A percentile compares a stretch with the other conserved stretches of the same genome.
Conservation (phyloP, 1,140 invertebrate genomes). For the Adelges cooleyi region DNA sequence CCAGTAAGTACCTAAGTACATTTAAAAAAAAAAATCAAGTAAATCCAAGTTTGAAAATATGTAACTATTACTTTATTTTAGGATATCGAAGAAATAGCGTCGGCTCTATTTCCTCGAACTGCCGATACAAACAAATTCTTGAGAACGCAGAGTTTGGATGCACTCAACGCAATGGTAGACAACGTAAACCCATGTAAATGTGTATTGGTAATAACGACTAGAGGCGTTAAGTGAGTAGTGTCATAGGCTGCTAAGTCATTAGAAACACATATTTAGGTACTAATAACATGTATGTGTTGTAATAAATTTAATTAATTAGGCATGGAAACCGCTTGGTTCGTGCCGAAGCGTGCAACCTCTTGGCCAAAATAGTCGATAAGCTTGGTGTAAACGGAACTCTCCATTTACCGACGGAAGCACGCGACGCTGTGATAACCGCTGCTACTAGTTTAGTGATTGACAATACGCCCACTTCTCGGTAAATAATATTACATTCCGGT, state of each 20-base stretch:
- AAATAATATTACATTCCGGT: too few relatives aligned
- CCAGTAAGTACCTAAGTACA: neutral
- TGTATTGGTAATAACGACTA: constrained; percentile 46
- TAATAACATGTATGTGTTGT: neutral
- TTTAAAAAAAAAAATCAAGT: too few relatives aligned
- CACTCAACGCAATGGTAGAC: constrained; percentile 67
- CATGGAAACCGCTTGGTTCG: constrained; percentile 80
- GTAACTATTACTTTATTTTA: constrained; percentile 39
- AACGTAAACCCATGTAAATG: constrained; percentile 49
- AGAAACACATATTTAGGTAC: neutral
- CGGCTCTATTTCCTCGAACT: constrained; percentile 67
- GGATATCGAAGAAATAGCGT: constrained; percentile 75
- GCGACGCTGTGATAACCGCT: constrained; percentile 65
- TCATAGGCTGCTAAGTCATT: neutral
- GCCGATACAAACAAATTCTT: constrained; percentile 89
- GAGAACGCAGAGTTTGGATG: constrained; percentile 69
- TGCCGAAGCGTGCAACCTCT: constrained; percentile 62
- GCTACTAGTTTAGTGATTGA: constrained; percentile 74
- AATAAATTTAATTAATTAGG: constrained; percentile 41
- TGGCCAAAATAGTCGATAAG: constrained; percentile 52
- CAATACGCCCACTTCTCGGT: constrained; percentile 18
- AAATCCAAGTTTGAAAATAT: too few relatives aligned
- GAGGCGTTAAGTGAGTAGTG: constrained; percentile 49
- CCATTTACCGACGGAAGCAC: constrained; percentile 59
- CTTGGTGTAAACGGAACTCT: constrained; percentile 63